phyloP scores from a whole-genome alignment of 2,113 vertebrate species.

The Salvelinus fontinalis region DNA sequence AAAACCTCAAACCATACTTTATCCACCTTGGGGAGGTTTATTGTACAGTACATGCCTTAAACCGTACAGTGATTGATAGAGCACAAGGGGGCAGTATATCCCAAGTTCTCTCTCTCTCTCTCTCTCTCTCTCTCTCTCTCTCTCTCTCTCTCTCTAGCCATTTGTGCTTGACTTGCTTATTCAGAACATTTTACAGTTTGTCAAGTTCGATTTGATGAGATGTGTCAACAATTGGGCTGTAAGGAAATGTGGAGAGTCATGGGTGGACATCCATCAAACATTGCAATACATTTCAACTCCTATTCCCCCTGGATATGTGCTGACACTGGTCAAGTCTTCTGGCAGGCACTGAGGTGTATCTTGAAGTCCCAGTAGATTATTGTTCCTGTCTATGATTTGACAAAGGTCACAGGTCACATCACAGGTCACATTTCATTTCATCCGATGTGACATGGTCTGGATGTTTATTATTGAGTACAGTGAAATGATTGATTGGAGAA shows the following conservation, averaged over 20 bases:
- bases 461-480: neutral
- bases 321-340: conserved; percentile 34
- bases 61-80: no score
- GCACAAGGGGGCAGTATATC: conserved; percentile 55
- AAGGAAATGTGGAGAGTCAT: conserved; percentile 30
- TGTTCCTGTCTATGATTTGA: conserved; percentile 33
- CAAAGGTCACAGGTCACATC: conserved; percentile 40
- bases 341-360: conserved; percentile 41
- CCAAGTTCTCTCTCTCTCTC: conserved; percentile 14
- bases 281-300: conserved; percentile 29
- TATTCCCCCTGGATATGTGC: neutral
- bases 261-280: conserved; percentile 37
- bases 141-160: neutral
- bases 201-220: conserved; percentile 44
- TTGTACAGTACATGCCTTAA: no score
- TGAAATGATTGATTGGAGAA: conserved; percentile 45
- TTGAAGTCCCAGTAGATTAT: conserved; percentile 34
- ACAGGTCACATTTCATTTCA: conserved; percentile 46
- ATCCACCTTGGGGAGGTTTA: no score
- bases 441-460: conserved; percentile 27
- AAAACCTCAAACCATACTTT: no score
- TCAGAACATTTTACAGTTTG: neutral
- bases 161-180: conserved; percentile 35
- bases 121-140: no score
- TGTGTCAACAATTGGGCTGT: conserved; percentile 41